phyloP scores from a whole-genome alignment of 2,113 vertebrate species.

The Sturnus vulgaris region DNA sequence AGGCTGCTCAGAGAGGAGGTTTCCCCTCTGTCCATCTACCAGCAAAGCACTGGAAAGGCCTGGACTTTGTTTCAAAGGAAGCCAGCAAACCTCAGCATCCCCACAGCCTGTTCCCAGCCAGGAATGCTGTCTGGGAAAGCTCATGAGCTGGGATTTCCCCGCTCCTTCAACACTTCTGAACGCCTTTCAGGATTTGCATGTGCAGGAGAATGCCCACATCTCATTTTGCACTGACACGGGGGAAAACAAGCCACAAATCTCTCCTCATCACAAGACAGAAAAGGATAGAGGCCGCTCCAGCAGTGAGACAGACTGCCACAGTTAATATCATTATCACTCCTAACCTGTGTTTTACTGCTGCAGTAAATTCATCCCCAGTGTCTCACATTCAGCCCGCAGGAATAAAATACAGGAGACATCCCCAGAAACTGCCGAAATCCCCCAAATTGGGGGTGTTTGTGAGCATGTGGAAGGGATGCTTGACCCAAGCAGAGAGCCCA shows the following conservation, averaged over 20 bases:
- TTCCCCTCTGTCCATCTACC: accelerated
- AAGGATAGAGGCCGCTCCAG: not conserved
- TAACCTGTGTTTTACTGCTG: not conserved
- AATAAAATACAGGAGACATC: not conserved
- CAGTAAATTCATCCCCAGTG: not conserved
- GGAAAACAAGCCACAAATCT: not conserved
- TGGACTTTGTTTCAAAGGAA: not conserved
- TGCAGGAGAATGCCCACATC: not conserved
- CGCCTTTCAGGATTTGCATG: not conserved
- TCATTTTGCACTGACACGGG: not conserved
- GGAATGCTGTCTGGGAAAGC: accelerated
- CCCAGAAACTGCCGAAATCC: not conserved
- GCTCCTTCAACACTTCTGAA: accelerated
- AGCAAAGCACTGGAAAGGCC: not conserved
- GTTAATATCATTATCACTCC: not conserved
- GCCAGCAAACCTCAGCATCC: not conserved
- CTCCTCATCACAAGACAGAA: not conserved
- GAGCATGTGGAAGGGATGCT: accelerated
- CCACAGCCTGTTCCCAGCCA: not conserved
- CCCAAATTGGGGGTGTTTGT: accelerated
- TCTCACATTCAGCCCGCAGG: accelerated
- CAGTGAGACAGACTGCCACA: not conserved
- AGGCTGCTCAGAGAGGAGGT: not conserved
- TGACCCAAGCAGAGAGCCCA: not conserved
- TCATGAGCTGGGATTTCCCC: not conserved